phyloP scores from a whole-genome alignment of 2,113 vertebrate genomes.

The Trinectes maculatus region DNA sequence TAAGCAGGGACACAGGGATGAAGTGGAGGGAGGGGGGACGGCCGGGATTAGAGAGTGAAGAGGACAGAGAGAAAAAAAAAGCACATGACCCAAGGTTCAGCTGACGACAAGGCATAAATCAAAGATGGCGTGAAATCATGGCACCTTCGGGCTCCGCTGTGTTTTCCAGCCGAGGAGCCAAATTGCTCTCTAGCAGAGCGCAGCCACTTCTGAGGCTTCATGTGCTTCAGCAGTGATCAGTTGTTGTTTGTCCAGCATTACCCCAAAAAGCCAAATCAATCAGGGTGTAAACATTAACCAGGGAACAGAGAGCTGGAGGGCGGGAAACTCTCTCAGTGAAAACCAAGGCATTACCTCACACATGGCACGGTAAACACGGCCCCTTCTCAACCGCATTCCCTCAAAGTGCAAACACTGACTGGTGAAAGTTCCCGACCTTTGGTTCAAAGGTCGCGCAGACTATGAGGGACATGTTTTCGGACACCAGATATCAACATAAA shows the following conservation, averaged over 20 bases:
- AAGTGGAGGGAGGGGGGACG: conserved; percentile 27
- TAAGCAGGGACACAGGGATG: conserved; percentile 24
- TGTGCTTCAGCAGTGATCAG: conserved; percentile 58
- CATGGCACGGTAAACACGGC: conserved; percentile 26
- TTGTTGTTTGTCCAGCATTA: conserved; percentile 73
- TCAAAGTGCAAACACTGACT: conserved; percentile 21
- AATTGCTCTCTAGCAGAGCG: conserved; percentile 48
- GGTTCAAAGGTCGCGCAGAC: too few relatives aligned
- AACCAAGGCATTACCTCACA: conserved; percentile 40
- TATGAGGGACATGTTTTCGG: too few relatives aligned
- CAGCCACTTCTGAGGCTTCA: conserved; percentile 32
- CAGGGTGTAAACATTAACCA: conserved; percentile 70
- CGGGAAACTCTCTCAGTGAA: conserved; percentile 54
- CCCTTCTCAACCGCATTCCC: conserved; percentile 15
- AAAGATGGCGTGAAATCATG: conserved; percentile 61
- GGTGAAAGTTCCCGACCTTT: conserved; percentile 30
- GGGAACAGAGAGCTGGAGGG: conserved; percentile 35
- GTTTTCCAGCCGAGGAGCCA: conserved; percentile 46
- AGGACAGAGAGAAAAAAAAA: conserved; percentile 5
- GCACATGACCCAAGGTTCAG: conserved; percentile 35
- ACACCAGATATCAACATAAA: too few relatives aligned
- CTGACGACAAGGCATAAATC: conserved; percentile 58
- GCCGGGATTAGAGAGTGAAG: conserved; percentile 7
- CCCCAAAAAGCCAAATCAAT: conserved; percentile 60
- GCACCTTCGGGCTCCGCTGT: conserved; percentile 40